These are phyloP conservation scores for Phylloscopus trochilus DNA, from an alignment of 2,113 vertebrate species.

Conservation along the genomic window DNA sequence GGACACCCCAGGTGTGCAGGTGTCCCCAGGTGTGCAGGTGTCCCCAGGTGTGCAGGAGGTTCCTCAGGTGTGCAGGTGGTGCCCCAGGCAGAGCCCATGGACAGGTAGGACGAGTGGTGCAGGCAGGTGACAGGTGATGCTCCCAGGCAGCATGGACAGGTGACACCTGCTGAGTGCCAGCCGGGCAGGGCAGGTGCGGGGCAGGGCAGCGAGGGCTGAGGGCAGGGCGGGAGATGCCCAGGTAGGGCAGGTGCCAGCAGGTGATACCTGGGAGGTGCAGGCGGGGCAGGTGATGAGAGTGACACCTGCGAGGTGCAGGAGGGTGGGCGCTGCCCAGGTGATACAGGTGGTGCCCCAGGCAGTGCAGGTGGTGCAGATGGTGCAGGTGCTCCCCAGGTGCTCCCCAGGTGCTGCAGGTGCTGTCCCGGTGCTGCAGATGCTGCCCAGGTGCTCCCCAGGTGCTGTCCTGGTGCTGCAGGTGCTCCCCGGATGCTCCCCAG, in stretches of 20 bases:
- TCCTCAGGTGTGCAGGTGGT: not conserved
- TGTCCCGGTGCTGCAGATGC: not conserved
- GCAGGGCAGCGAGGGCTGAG: not conserved
- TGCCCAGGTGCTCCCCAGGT: not conserved
- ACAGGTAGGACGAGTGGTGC: not conserved
- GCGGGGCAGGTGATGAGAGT: not conserved
- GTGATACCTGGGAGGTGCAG: not conserved
- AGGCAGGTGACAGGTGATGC: not conserved
- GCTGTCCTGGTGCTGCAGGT: too few relatives aligned
- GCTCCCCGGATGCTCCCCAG: too few relatives aligned
- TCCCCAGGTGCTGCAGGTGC: not conserved
- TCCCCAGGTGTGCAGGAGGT: too few relatives aligned
- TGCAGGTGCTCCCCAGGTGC: not conserved
- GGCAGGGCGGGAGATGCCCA: too few relatives aligned
- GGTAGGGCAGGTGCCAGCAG: not conserved
- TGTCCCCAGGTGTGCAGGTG: too few relatives aligned
- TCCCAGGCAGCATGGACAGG: not conserved
- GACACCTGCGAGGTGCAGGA: not conserved
- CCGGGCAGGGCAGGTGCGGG: not conserved
- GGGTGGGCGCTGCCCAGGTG: not conserved
- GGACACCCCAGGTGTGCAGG: too few relatives aligned
- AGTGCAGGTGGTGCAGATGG: too few relatives aligned
- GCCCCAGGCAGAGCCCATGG: not conserved
- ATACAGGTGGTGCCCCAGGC: too few relatives aligned
- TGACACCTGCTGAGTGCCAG: not conserved